Evolutionary conservation across 1,140 invertebrate genomes (phyloP), one percentile per base, ranked within the genome.

Genomic region (Mycetomoellerius zeteki): DNA sequence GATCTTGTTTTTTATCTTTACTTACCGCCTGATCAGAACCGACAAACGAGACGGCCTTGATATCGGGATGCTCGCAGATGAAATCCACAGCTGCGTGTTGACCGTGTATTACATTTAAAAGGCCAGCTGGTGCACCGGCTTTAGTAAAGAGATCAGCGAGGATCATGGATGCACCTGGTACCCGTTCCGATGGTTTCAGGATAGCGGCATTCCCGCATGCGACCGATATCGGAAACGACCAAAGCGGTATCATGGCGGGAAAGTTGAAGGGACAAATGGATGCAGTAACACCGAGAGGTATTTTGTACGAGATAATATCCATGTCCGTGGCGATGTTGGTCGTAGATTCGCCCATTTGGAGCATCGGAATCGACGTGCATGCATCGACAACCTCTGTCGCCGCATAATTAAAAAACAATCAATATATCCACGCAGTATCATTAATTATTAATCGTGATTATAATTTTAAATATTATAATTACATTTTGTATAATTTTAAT

Each of bases 221-320:
- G 21, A 99, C 95, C 6, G 99, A 98, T 86, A 99, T 96, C 0
- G 99, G 99, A 96, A 99, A 99, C 97, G 99, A 99, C 99, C 99
- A 99, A 2, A 99, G 96, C 0, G 99, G 99, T 92, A 99, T 99
- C 99, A 99, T 99, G 54, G 99, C 99, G 0, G 99, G 99, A 95
- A 99, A 99, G 95, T 99, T 99, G 93, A 99, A 99, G 0, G 98
- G 98, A 52, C 98, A 98, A 91, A 99, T 98, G 56, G 98, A 98
- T 91, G 94, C 94, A 80, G 97, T 97, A 21, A 99, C 98, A 67
- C 99, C 99, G 2, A 99, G 95, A 0, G 99, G 99, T 33, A 98
- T 93, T 90, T 98, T 97, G 93, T 98, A 98, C 0, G 98, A 99
- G 85, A 98, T 96, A 3, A 98, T 98, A 92, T 99, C 98, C 98